phyloP scores from a whole-genome alignment of 2,888 invertebrate species.

The Parnassius glacialis region DNA sequence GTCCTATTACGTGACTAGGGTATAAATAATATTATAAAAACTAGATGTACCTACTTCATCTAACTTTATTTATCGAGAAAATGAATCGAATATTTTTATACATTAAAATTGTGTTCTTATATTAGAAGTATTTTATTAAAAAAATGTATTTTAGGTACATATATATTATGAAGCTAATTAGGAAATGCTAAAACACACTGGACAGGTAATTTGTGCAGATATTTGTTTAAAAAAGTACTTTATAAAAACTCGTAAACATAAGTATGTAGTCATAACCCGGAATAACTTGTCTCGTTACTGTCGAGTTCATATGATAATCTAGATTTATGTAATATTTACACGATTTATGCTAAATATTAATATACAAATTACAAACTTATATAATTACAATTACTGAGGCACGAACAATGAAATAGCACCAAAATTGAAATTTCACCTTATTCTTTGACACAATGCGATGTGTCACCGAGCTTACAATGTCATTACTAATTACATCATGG shows the following conservation, averaged over 20 bases:
- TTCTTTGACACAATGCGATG: conserved; percentile 22
- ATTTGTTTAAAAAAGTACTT: too few relatives aligned
- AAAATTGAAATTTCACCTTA: conserved; percentile 44
- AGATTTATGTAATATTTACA: conserved; percentile 21
- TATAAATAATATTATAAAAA: too few relatives aligned
- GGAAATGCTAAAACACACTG: too few relatives aligned
- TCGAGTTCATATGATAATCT: conserved; percentile 25
- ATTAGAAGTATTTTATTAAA: too few relatives aligned
- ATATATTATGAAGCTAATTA: too few relatives aligned
- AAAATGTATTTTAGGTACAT: too few relatives aligned
- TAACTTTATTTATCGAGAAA: too few relatives aligned
- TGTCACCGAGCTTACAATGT: not conserved
- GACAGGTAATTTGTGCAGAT: too few relatives aligned
- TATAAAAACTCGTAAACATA: not conserved
- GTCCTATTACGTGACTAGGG: too few relatives aligned
- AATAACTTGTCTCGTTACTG: not conserved
- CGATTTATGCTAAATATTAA: conserved; percentile 18
- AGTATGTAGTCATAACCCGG: not conserved
- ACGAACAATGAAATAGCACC: conserved; percentile 77
- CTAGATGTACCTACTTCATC: too few relatives aligned
- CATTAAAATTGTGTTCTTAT: too few relatives aligned
- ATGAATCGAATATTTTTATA: too few relatives aligned
- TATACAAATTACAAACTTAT: conserved; percentile 37
- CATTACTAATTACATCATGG: not conserved
- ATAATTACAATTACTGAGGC: conserved; percentile 59